phyloP scores from a whole-genome alignment of 2,888 invertebrate species.

The Holacanthella duospinosa region DNA sequence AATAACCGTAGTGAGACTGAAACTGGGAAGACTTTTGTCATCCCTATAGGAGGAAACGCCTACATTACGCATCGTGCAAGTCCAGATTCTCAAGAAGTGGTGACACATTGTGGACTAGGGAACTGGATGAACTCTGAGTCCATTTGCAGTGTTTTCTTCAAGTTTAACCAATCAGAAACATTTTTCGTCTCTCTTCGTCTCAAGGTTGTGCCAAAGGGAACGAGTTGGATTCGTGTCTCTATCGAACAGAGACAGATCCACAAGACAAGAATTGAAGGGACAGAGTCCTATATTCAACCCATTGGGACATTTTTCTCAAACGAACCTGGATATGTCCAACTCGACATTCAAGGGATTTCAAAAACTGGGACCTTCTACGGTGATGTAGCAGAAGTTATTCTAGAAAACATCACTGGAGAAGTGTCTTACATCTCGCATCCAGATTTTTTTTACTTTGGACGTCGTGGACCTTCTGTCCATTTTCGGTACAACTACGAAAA shows the following conservation, averaged over 20 bases:
- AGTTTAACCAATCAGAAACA: slow-evolving; percentile 17
- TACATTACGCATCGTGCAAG: slow-evolving; percentile 17
- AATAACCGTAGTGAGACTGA: no score
- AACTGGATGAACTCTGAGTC: slow-evolving; percentile 21
- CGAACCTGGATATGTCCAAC: slow-evolving; percentile 20
- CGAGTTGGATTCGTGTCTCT: slow-evolving; percentile 15
- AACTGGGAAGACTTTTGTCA: no score
- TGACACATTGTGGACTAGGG: slow-evolving; percentile 19
- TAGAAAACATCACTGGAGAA: slow-evolving; percentile 6
- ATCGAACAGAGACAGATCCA: slow-evolving; percentile 8
- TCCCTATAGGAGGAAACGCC: slow-evolving; percentile 29
- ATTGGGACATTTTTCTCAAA: slow-evolving; percentile 23
- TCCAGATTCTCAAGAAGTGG: slow-evolving; percentile 6
- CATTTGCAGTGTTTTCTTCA: slow-evolving; percentile 24
- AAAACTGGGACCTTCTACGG: slow-evolving; percentile 22
- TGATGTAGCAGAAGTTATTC: slow-evolving; percentile 15
- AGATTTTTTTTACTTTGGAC: slow-evolving; percentile 3
- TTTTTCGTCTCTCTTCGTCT: slow-evolving; percentile 22
- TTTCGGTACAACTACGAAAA: slow-evolving; percentile 20
- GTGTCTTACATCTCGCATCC: slow-evolving; percentile 4
- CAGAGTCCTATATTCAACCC: slow-evolving; percentile 20
- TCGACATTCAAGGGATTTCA: slow-evolving; percentile 26
- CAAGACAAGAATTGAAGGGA: slow-evolving; percentile 13
- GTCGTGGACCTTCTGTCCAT: slow-evolving; percentile 31
- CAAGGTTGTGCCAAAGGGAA: slow-evolving; percentile 17